A percentile compares a stretch with the other conserved stretches of the same genome.
These are phyloP conservation scores for Anguilla pacifica DNA, from an alignment of 2,797 vertebrate genomes.

Conservation along the genomic window DNA sequence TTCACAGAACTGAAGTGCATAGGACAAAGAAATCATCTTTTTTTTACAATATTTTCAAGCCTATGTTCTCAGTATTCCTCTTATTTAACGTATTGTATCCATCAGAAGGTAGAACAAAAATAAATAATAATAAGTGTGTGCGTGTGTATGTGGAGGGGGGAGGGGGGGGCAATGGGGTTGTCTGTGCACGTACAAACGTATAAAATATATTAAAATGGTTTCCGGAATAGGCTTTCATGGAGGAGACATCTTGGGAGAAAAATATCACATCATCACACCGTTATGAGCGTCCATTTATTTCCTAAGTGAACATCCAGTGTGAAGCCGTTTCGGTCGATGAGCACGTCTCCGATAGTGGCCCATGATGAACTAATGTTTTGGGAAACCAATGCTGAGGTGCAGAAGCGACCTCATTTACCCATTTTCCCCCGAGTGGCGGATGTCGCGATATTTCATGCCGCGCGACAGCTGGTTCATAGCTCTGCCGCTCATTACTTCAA, in stretches of 20 bases:
- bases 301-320: constrained; percentile 1
- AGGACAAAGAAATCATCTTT: background rate
- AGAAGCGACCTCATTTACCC: constrained; percentile 10
- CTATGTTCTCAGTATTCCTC: background rate
- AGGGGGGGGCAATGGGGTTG: background rate
- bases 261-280: background rate
- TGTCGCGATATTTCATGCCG: constrained; percentile 4
- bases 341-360: background rate
- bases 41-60: too few species aligned
- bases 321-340: constrained; percentile 13
- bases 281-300: constrained; percentile 12
- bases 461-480: constrained; percentile 14
- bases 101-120: constrained; percentile 1
- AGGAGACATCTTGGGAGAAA: constrained; percentile 1
- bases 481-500: constrained; percentile 5
- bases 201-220: background rate
- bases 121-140: background rate
- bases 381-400: constrained; percentile 17
- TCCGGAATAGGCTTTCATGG: background rate
- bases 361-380: background rate
- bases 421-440: background rate
- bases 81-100: background rate
- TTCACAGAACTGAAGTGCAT: background rate
- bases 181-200: background rate
- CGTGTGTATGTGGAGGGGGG: background rate